These are phyloP conservation scores for Nyctalus aviator DNA, from an alignment of 2,797 vertebrate genomes.

Conservation along the genomic window DNA sequence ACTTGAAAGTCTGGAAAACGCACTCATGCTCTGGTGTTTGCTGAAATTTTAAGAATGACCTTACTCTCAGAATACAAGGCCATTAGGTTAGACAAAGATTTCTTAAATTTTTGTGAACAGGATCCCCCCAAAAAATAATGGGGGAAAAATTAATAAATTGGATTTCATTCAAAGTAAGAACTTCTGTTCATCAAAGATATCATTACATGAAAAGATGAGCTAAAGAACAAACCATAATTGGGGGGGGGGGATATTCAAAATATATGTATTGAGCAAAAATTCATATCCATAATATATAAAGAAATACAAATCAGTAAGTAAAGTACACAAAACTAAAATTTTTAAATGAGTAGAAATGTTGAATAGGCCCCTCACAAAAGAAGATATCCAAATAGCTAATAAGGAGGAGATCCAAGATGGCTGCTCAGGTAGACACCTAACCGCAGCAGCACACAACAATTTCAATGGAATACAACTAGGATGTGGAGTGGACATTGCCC, in stretches of 20 bases:
- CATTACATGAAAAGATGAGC: slow-evolving; percentile 41
- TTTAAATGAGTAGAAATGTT: slow-evolving; percentile 32
- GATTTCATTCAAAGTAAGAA: slow-evolving; percentile 48
- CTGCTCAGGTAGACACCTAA: too few species aligned
- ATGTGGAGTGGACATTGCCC: too few species aligned
- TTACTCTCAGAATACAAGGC: background rate
- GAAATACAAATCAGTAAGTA: background rate
- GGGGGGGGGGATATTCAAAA: background rate
- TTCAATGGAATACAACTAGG: too few species aligned
- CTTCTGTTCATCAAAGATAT: background rate
- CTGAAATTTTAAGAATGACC: background rate
- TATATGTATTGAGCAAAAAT: background rate
- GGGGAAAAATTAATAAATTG: background rate
- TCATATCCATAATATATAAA: slow-evolving; percentile 29
- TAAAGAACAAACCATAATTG: background rate
- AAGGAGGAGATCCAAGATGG: too few species aligned
- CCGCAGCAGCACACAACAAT: too few species aligned
- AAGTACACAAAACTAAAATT: slow-evolving; percentile 11
- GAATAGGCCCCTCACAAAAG: background rate
- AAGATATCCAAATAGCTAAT: background rate
- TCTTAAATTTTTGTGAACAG: slow-evolving; percentile 34
- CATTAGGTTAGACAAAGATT: background rate
- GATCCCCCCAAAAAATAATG: background rate
- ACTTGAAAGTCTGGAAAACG: background rate
- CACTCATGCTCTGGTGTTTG: background rate